A percentile compares a stretch with the other conserved stretches of the same genome.
Evolutionary conservation across 2,797 vertebrate genomes (phyloP).

Genomic region (Sebastes minor): DNA sequence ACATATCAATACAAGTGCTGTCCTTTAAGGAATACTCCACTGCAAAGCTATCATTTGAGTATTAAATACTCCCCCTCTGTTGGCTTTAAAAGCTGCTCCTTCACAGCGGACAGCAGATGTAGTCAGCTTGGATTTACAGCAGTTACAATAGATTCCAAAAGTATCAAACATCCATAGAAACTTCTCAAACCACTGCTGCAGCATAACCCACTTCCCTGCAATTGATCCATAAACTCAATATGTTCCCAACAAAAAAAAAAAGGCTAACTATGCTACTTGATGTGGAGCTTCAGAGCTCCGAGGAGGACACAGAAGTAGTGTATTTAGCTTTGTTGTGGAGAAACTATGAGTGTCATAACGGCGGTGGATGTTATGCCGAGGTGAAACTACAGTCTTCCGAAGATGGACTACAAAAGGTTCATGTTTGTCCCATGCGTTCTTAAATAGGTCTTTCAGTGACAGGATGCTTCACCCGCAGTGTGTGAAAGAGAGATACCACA

Average conservation of each 20-base stretch:
- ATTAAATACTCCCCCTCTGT: neutral
- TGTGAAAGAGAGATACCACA: too few relatives aligned
- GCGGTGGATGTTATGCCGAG: too few relatives aligned
- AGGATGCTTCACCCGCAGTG: too few relatives aligned
- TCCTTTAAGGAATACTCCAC: neutral
- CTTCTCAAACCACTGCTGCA: neutral
- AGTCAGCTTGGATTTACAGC: neutral
- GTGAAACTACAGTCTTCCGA: too few relatives aligned
- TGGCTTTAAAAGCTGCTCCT: neutral
- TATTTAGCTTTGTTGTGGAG: neutral
- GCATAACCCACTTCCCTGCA: neutral
- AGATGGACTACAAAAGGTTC: too few relatives aligned
- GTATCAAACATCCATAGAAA: neutral
- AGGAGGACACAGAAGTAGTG: neutral
- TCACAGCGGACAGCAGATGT: neutral
- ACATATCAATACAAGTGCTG: neutral
- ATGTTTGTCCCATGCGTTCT: too few relatives aligned
- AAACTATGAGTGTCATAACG: neutral
- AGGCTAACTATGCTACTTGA: neutral
- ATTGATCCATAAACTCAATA: neutral
- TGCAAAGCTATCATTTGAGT: neutral
- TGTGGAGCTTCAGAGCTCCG: neutral
- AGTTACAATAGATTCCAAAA: neutral
- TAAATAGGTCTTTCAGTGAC: too few relatives aligned
- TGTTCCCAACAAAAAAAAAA: neutral